These are phyloP conservation scores for Caenorhabditis plicata DNA, from an alignment of 2,888 invertebrate genomes.

Conservation along the genomic window DNA sequence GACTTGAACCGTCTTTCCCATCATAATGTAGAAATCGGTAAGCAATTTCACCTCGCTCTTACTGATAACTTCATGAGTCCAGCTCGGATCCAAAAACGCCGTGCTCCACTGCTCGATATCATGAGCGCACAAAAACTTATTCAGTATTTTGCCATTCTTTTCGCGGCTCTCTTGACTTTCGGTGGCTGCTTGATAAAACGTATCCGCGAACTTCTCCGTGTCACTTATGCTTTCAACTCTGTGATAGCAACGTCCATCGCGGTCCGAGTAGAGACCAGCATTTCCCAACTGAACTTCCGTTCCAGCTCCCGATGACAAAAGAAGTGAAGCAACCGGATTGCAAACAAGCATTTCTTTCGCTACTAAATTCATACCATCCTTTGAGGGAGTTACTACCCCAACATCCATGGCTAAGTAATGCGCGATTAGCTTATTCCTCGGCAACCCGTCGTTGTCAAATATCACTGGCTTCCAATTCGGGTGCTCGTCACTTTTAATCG, in stretches of 20 bases:
- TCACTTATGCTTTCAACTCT: constrained; percentile 51
- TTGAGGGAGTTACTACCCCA: constrained; percentile 60
- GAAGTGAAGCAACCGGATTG: constrained; percentile 51
- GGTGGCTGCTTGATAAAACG: constrained; percentile 46
- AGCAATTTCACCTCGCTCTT: constrained; percentile 43
- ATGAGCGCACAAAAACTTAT: constrained; percentile 51
- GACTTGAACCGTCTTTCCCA: constrained; percentile 53
- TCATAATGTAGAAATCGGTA: constrained; percentile 54
- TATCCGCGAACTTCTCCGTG: constrained; percentile 48
- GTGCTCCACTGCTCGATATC: constrained; percentile 61
- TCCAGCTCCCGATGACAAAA: constrained; percentile 54
- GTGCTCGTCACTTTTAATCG: constrained; percentile 30
- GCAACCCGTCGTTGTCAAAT: constrained; percentile 57
- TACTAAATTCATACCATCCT: constrained; percentile 60
- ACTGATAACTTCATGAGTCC: constrained; percentile 61
- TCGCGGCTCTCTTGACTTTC: constrained; percentile 31
- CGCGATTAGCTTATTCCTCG: constrained; percentile 46
- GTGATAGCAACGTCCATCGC: constrained; percentile 47
- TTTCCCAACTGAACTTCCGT: constrained; percentile 55
- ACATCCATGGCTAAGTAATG: constrained; percentile 62
- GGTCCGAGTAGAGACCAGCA: constrained; percentile 53
- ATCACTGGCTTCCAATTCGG: constrained; percentile 55
- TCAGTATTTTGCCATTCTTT: constrained; percentile 35
- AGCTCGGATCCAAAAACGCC: constrained; percentile 57
- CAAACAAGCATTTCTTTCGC: constrained; percentile 59